Percentiles rank a stretch among this genome's conserved stretches.
Conservation (phyloP, 2,888 invertebrate genomes). For the Drosophila suboccidentalis region DNA sequence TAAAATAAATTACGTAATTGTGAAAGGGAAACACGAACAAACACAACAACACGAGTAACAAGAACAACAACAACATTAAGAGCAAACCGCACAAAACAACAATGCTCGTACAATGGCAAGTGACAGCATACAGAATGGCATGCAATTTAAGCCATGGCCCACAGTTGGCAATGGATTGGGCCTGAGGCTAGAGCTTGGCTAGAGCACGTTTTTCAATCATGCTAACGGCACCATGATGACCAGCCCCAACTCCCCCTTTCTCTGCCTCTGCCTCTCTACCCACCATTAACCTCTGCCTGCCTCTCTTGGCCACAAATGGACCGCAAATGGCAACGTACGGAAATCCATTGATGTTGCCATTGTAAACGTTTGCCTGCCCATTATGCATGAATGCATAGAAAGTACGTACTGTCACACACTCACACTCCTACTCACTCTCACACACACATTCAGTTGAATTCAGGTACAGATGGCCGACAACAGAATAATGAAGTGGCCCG, state of each 20-base stretch:
- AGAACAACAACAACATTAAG: slow-evolving; percentile 26
- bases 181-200: slow-evolving; percentile 41
- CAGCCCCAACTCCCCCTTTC: slow-evolving; percentile 22
- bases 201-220: slow-evolving; percentile 78
- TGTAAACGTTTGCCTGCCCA: slow-evolving; percentile 79
- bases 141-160: slow-evolving; percentile 67
- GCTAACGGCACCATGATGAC: slow-evolving; percentile 72
- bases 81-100: slow-evolving; percentile 50
- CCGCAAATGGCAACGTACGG: slow-evolving; percentile 77
- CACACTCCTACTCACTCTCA: slow-evolving; percentile 8
- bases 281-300: not conserved
- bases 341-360: slow-evolving; percentile 77
- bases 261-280: not conserved
- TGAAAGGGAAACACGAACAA: slow-evolving; percentile 47
- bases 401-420: slow-evolving; percentile 59
- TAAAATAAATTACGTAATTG: slow-evolving; percentile 83
- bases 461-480: slow-evolving; percentile 57
- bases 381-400: slow-evolving; percentile 79
- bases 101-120: slow-evolving; percentile 59
- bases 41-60: no score
- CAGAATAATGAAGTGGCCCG: slow-evolving; percentile 70
- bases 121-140: slow-evolving; percentile 65
- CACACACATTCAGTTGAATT: slow-evolving; percentile 1
- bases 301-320: slow-evolving; percentile 67
- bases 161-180: slow-evolving; percentile 44